Evolutionary conservation across 92 coral and sea anemone genomes (phyloP), one percentile per base, ranked within the genome.

Genomic region (Nematostella vectensis): DNA sequence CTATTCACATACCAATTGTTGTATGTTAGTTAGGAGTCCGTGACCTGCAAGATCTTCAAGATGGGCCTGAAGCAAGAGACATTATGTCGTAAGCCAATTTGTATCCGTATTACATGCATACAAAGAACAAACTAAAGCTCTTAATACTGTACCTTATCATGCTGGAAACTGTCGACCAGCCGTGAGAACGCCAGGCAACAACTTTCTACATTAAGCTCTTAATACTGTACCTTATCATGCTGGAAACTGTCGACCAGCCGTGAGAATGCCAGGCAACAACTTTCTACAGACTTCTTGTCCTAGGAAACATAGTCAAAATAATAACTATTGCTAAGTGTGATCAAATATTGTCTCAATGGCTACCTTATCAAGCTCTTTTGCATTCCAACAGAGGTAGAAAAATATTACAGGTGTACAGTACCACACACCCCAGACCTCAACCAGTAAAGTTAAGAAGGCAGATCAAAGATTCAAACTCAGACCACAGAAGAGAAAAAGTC

Each of bases 111-210:
- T n/a, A n/a, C n/a, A n/a, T n/a, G n/a, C n/a, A n/a, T n/a, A n/a
- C n/a, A n/a, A n/a, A n/a, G n/a, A n/a, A n/a, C n/a, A n/a, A n/a
- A n/a, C n/a, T n/a, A n/a, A n/a, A n/a, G n/a, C n/a, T n/a, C n/a
- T n/a, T n/a, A n/a, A n/a, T n/a, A n/a, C n/a, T n/a, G n/a, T n/a
- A 87, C 99, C 99, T 93, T 88, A 49, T 86, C 91, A 42, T 75
- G 77, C 61, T 93, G 99, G 61, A 93, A 88, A 55, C 79, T 86
- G 54, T 93, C 99, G 47, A 93, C 99, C 16, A 93, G 87, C 58
- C 99, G 71, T 29, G 99, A 67, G 58, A 93, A 93, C 12, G 96
- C 99, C 58, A 93, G 74, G 72, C 96, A 93, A 55, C 99, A 93
- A 45, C 99, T 93, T 53, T 93, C 96, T 15, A 93, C 95, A n/a